These are phyloP conservation scores for Spondyliosoma cantharus DNA, from an alignment of 2,797 vertebrate genomes.

Conservation along the genomic window DNA sequence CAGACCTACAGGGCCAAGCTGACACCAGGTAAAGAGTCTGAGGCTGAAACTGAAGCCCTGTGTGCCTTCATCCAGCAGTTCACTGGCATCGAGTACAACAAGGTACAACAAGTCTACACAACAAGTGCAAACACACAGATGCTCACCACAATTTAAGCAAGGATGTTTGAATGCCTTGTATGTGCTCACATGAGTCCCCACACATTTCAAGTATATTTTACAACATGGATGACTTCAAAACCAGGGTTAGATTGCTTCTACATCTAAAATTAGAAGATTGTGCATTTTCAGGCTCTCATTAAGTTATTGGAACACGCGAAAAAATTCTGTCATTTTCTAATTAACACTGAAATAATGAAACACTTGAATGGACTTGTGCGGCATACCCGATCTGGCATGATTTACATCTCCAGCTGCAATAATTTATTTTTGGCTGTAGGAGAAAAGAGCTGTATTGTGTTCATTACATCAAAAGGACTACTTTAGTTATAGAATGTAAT, in stretches of 20 bases:
- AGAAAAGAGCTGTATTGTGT: not conserved
- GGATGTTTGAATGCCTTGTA: not conserved
- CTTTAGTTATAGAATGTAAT: too few species aligned
- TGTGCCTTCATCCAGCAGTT: slow-evolving; percentile 96
- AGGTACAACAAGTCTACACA: slow-evolving; percentile 80
- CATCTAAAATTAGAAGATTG: not conserved
- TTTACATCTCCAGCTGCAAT: not conserved
- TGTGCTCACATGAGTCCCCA: not conserved
- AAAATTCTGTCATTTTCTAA: not conserved
- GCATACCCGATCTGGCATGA: too few species aligned
- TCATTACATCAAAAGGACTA: not conserved
- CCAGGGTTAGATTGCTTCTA: not conserved
- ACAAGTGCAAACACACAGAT: not conserved
- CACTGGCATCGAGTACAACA: slow-evolving; percentile 87
- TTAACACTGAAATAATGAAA: not conserved
- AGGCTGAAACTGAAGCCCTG: slow-evolving; percentile 92
- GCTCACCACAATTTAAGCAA: not conserved
- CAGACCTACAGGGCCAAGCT: slow-evolving; percentile 95
- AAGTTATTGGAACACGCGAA: not conserved
- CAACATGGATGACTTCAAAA: not conserved
- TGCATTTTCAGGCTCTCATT: not conserved
- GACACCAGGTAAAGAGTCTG: slow-evolving; percentile 90
- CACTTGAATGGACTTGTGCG: too few species aligned
- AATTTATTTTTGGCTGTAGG: not conserved
- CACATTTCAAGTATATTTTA: not conserved